Evolutionary conservation across 2,888 invertebrate species (phyloP), one percentile per base, ranked within the genome.

Genomic region (Mactromeris polynyma): DNA sequence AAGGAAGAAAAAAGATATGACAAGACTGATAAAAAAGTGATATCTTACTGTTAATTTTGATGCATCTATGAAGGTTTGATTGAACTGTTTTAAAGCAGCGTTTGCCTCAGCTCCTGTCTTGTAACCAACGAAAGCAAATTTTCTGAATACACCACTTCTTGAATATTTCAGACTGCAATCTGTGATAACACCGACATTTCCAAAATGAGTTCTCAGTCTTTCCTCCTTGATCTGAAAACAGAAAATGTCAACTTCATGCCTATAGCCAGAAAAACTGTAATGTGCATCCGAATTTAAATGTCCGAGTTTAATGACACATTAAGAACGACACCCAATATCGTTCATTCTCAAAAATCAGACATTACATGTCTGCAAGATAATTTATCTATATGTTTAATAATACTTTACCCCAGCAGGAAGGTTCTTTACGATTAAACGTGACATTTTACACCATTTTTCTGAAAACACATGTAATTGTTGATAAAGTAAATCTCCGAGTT

Each of bases 161-260:
- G 98, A 99, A 95, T 98, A 99, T 96, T 99, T 99, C 11, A 99
- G 97, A 95, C 99, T 98, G 11, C 99, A 97, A 97, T 99, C 99
- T 11, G 99, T 99, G 2, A 99, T 98, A 91, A 97, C 88, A 36
- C 99, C 99, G 95, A 98, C 98, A 94, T 98, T 97, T 81, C 98
- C 97, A 96, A 99, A 99, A 85, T 98, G 96, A 93, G 98, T 97
- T 94, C 97, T 98, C 21, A 99, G 96, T 96, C 98, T 98, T 0
- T 98, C 98, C 91, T 98, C 98, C 21, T 98, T 98, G 92, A 98
- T 97, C 99, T 99, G 95, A 21, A 33, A 79, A 3, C 46, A 46
- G 14, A 14, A 46, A 3, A 7, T 7, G 46, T 11, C 11, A 9
- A 46, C 11, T 40, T 40, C 40, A 11, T 40, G 40, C 40, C 40